Evolutionary conservation across 53 echinoderm and acorn worm genomes (phyloP), one percentile per base, ranked within the genome.

Genomic region (Echinometra lucunter): DNA sequence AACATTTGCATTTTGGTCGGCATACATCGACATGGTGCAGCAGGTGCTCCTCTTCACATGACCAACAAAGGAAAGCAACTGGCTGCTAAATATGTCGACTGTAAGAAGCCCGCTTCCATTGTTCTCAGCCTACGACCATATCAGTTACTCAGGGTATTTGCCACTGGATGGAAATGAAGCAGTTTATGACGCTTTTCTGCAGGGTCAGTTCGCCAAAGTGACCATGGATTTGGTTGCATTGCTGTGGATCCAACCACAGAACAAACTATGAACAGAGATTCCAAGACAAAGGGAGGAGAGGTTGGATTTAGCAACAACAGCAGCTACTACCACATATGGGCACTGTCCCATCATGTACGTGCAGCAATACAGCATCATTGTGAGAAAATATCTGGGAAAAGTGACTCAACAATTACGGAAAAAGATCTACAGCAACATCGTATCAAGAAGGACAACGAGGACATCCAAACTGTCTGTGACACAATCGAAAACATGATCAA

Each of bases 341-440:
- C 95, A 38, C 6, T 92, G n/a, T 66, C 81, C 19, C 95, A 95
- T 25, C 97, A 97, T 72, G 69, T 95, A 28, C 56, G 96, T 53
- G 95, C 97, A 35, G 95, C 95, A 25, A 97, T 97, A 27, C 88
- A 95, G 18, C 92, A 88, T 8, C 78, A 94, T 27, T 96, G 96
- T 89, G 95, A 95, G 57, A 93, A 66, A 35, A 98, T 98, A 97
- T 95, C 96, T 55, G 97, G 96, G 37, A 97, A 96, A 69, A 88
- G 66, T 34, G 45, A 75, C 37, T 16, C 78, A 13, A 56, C 37
- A 47, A 32, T 91, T 16, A 1, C 17, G 19, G 74, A 55, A 3
- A 87, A 93, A 16, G 95, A 95, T 6, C 66, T 95, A 1, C 91
- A 57, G 21, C 19, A 93, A 28, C 57, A 58, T 18, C 35, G 95